phyloP scores from a whole-genome alignment of 2,888 invertebrate species.

The Xestia sexstrigata region DNA sequence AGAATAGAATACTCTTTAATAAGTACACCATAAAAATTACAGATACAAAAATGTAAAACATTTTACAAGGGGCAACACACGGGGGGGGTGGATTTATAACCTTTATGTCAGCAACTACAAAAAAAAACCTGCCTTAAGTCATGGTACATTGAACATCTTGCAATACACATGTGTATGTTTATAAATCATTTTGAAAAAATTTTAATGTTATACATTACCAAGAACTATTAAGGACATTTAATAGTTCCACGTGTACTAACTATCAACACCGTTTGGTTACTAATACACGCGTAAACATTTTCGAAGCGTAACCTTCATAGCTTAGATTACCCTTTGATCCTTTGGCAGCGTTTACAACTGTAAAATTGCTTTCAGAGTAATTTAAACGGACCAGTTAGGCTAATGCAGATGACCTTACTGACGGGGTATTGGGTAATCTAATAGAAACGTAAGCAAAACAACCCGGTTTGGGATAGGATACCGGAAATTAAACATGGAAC shows the following conservation, averaged over 20 bases:
- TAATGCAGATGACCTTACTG: slow-evolving; percentile 16
- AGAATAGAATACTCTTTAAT: no score
- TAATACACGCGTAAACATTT: neutral
- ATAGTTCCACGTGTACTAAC: neutral
- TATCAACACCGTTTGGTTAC: neutral
- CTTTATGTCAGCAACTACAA: no score
- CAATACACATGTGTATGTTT: no score
- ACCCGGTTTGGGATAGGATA: neutral
- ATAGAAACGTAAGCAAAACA: neutral
- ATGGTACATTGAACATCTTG: no score
- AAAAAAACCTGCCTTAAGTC: neutral
- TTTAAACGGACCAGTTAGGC: neutral
- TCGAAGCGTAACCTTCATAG: neutral
- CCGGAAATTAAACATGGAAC: slow-evolving; percentile 30
- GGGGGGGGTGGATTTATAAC: no score
- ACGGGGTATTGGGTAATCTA: neutral
- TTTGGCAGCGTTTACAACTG: slow-evolving; percentile 8
- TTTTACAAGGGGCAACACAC: no score
- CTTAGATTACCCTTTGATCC: slow-evolving; percentile 20
- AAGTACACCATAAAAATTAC: no score
- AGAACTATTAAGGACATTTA: neutral
- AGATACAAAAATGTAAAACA: no score
- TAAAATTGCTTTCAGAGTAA: slow-evolving; percentile 28
- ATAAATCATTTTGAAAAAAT: neutral
- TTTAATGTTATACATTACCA: neutral